A percentile compares a stretch with the other conserved stretches of the same genome.
phyloP scores from a whole-genome alignment of 2,113 vertebrate species.

The Andinoacara biseriatus region DNA sequence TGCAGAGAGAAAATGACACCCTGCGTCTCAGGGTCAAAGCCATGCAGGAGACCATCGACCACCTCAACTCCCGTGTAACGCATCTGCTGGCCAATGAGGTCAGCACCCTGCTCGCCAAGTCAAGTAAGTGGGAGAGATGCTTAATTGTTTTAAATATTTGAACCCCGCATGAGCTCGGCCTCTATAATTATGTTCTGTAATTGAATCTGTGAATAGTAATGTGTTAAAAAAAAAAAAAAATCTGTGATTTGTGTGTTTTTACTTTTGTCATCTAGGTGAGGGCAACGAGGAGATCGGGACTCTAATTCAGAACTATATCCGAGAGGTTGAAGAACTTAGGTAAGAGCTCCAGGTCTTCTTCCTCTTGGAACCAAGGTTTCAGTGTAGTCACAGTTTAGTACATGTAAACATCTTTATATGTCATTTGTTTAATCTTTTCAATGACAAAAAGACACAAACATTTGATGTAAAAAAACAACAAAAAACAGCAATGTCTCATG shows the following conservation, averaged over 20 bases:
- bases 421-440: no score
- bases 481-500: no score
- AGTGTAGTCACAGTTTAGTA: no score
- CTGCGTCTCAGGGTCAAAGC: slow-evolving; percentile 93
- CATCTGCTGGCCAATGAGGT: slow-evolving; percentile 94
- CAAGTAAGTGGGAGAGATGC: slow-evolving; percentile 77
- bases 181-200: neutral
- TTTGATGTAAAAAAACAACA: no score
- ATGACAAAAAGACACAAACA: no score
- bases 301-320: slow-evolving; percentile 95
- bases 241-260: neutral
- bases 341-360: slow-evolving; percentile 49
- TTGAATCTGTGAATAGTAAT: neutral
- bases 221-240: no score
- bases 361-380: no score
- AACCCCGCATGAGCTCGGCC: neutral
- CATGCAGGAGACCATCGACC: slow-evolving; percentile 97
- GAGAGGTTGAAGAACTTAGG: slow-evolving; percentile 95
- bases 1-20: slow-evolving; percentile 90
- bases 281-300: slow-evolving; percentile 90
- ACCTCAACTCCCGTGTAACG: slow-evolving; percentile 92
- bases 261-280: slow-evolving; percentile 80
- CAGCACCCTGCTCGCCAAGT: slow-evolving; percentile 89
- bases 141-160: neutral
- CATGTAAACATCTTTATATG: no score